Evolutionary conservation across 2,797 vertebrate species (phyloP).

Genomic region (Periophthalmus magnuspinnatus): DNA sequence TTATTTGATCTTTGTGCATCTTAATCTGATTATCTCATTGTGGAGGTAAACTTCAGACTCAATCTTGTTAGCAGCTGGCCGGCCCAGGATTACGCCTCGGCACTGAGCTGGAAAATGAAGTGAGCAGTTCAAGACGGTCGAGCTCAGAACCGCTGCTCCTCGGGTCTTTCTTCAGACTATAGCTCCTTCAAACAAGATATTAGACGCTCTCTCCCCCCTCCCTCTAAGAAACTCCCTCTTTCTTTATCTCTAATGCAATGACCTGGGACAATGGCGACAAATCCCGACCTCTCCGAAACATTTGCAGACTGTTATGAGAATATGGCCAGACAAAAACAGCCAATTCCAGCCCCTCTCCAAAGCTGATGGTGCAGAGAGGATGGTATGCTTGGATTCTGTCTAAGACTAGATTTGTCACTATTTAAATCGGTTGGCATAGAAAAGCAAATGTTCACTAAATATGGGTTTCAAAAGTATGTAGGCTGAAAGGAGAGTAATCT

Average conservation of each 20-base stretch:
- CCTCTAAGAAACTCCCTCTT: constrained; percentile 18
- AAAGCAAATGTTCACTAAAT: too few species aligned
- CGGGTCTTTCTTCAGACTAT: constrained; percentile 78
- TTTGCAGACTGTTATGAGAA: constrained; percentile 61
- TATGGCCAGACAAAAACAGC: constrained; percentile 46
- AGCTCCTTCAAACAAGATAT: constrained; percentile 88
- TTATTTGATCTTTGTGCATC: constrained; percentile 99
- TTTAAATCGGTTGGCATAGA: too few species aligned
- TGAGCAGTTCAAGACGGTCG: constrained; percentile 94
- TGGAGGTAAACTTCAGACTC: constrained; percentile 99
- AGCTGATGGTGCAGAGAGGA: background rate
- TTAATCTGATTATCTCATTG: constrained; percentile 99
- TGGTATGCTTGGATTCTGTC: background rate
- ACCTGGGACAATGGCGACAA: constrained; percentile 71
- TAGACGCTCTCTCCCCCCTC: constrained; percentile 73
- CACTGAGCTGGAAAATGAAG: constrained; percentile 99
- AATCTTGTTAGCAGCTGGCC: constrained; percentile 99
- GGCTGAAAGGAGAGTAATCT: too few species aligned
- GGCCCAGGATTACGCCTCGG: constrained; percentile 95
- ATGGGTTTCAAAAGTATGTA: too few species aligned
- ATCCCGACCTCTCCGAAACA: constrained; percentile 71
- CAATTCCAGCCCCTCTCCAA: constrained; percentile 38
- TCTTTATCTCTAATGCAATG: constrained; percentile 71
- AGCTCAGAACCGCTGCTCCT: constrained; percentile 82
- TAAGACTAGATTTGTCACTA: too few species aligned